Conservation (phyloP, 2,888 invertebrate genomes). For the Apamea epomidion region DNA sequence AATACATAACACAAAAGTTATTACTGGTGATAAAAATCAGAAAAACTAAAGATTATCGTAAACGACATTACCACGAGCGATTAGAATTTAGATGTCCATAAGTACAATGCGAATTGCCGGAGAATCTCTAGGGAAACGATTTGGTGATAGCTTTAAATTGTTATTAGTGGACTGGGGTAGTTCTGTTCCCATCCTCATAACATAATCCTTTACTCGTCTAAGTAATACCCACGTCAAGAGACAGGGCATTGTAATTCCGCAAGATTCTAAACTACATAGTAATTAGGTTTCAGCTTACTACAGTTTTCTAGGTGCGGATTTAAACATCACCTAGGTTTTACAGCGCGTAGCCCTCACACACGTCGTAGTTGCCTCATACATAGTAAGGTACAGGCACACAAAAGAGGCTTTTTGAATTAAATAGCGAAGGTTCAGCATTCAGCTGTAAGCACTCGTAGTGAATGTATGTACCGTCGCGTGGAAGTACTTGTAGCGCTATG, state of each 20-base stretch:
- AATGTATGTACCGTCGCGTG: background rate
- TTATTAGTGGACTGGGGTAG: too few relatives aligned
- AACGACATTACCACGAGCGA: too few relatives aligned
- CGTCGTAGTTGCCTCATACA: constrained; percentile 35
- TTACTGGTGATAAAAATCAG: too few relatives aligned
- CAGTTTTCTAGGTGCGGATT: background rate
- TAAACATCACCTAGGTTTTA: constrained; percentile 11
- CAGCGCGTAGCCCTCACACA: background rate
- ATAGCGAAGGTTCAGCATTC: constrained; percentile 5
- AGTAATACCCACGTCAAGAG: background rate
- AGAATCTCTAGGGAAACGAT: too few relatives aligned
- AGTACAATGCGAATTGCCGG: too few relatives aligned
- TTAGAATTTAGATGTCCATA: too few relatives aligned
- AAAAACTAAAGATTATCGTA: too few relatives aligned
- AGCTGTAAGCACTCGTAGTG: background rate
- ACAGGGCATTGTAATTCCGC: background rate
- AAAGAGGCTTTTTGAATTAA: constrained; percentile 28
- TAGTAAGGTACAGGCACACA: constrained; percentile 12
- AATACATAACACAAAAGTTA: too few relatives aligned
- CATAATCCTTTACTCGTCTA: background rate
- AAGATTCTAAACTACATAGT: background rate
- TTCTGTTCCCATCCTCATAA: too few relatives aligned
- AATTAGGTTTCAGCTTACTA: background rate
- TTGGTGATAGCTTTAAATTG: too few relatives aligned
- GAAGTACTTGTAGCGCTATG: background rate